Percentiles rank a stretch among this genome's conserved stretches.
Evolutionary conservation across 2,888 invertebrate species (phyloP).

Genomic region (Trachelus tabidus): DNA sequence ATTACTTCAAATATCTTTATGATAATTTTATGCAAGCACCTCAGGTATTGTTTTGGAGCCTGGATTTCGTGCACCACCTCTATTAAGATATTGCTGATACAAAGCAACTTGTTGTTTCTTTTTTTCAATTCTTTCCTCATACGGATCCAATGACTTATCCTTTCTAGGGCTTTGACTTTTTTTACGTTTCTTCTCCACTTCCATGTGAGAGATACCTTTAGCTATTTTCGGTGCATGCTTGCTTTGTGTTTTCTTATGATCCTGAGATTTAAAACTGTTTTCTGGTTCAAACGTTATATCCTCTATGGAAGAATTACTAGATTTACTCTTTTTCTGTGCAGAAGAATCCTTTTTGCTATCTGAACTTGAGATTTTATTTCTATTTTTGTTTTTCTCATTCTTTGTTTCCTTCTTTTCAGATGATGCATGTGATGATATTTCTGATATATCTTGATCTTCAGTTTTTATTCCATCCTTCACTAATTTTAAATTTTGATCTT

Average conservation of each 20-base stretch:
- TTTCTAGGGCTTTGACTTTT: conserved; percentile 7
- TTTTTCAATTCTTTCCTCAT: conserved; percentile 78
- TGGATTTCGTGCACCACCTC: conserved; percentile 83
- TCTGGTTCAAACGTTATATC: conserved; percentile 9
- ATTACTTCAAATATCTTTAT: conserved; percentile 10
- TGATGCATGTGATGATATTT: background rate
- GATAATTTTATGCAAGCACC: conserved; percentile 65
- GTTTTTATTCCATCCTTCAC: conserved; percentile 23
- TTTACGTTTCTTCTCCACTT: conserved; percentile 26
- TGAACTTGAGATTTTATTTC: conserved; percentile 16
- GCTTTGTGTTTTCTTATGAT: conserved; percentile 8
- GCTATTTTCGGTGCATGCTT: conserved; percentile 5
- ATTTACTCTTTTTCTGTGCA: conserved; percentile 9
- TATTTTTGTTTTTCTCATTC: conserved; percentile 38
- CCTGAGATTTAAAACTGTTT: conserved; percentile 14
- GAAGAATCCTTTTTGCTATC: conserved; percentile 10
- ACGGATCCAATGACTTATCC: conserved; percentile 64
- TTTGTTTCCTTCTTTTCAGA: conserved; percentile 29
- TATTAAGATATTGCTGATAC: conserved; percentile 82
- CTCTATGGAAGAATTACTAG: conserved; percentile 9
- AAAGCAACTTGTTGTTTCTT: conserved; percentile 74
- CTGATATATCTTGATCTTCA: background rate
- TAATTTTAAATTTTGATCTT: conserved; percentile 50
- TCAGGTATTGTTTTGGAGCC: conserved; percentile 87
- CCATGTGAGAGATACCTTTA: conserved; percentile 22